These are phyloP conservation scores for Martes martes DNA, from an alignment of 2,113 vertebrate species.

Conservation along the genomic window DNA sequence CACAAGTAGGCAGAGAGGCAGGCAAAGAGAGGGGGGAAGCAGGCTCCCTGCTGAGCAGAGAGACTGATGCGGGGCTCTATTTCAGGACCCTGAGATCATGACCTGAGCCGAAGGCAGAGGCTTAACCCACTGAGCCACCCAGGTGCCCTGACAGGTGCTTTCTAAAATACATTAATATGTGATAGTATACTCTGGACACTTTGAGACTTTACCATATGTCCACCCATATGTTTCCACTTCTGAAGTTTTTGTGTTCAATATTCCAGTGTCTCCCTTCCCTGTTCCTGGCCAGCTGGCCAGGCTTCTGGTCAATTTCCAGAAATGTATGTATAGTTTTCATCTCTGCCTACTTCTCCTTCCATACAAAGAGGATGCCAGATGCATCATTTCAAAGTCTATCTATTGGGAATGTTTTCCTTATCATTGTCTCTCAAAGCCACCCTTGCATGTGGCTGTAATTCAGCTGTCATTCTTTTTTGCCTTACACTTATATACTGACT, in stretches of 20 bases:
- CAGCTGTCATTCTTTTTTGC: background rate
- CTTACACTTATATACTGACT: background rate
- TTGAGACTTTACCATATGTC: background rate
- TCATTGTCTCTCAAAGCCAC: background rate
- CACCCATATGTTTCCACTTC: background rate
- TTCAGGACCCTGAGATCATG: no score
- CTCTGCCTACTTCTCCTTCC: background rate
- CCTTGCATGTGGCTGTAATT: background rate
- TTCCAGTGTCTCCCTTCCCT: background rate
- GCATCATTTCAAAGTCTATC: background rate
- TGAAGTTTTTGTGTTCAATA: background rate
- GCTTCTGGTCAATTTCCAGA: background rate
- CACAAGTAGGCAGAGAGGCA: no score
- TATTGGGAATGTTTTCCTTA: background rate
- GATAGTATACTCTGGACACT: background rate
- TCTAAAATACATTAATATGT: background rate
- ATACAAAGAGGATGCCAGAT: background rate
- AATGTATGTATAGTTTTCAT: background rate
- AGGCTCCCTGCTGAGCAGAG: no score
- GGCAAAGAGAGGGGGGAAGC: no score
- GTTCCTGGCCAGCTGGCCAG: background rate
- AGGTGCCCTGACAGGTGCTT: background rate
- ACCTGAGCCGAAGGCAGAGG: no score
- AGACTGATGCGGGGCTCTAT: no score
- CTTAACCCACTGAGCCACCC: no score